Percentiles rank a stretch among this genome's conserved stretches.
phyloP scores from a whole-genome alignment of 2,888 invertebrate genomes.

The Eristalis arbustorum region DNA sequence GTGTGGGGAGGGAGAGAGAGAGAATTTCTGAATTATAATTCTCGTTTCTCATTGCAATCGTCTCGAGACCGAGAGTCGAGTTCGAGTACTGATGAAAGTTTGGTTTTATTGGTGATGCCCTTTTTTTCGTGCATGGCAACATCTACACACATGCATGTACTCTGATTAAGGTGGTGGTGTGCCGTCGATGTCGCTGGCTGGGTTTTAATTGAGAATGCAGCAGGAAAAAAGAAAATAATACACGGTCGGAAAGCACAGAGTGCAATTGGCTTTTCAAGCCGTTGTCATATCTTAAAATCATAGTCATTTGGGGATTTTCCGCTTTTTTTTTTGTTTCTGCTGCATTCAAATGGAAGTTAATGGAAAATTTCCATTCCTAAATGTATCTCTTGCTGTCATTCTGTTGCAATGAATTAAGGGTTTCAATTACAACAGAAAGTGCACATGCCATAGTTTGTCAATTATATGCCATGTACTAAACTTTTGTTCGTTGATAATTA shows the following conservation, averaged over 20 bases:
- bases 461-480: neutral
- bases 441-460: neutral
- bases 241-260: slow-evolving; percentile 2
- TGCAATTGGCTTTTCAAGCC: neutral
- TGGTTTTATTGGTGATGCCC: neutral
- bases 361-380: neutral
- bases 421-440: neutral
- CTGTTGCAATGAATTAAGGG: neutral
- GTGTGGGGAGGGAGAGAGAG: neutral
- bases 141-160: neutral
- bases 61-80: neutral
- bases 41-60: slow-evolving; percentile 13
- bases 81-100: neutral
- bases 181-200: slow-evolving; percentile 19
- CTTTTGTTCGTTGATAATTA: neutral
- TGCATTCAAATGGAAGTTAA: neutral
- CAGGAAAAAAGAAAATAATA: neutral
- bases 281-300: neutral
- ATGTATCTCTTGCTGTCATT: neutral
- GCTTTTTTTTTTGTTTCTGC: neutral
- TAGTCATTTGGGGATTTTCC: neutral
- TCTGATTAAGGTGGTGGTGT: neutral
- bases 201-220: slow-evolving; percentile 8
- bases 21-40: neutral
- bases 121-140: neutral